Evolutionary conservation across 2,888 invertebrate species (phyloP).

Genomic region (Lycaena phlaeas): DNA sequence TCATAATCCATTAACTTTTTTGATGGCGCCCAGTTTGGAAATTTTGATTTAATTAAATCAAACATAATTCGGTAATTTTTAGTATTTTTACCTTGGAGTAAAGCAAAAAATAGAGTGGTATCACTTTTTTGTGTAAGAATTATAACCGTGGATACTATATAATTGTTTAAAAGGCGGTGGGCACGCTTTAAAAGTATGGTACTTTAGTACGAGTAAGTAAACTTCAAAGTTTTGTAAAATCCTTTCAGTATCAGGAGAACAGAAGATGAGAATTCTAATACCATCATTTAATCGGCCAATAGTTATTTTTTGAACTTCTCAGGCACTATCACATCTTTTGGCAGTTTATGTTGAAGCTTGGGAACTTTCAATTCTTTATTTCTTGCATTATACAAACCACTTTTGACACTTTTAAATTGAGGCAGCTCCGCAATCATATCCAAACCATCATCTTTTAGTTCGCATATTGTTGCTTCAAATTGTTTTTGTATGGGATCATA

Average conservation of each 20-base stretch:
- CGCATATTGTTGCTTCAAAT: conserved; percentile 5
- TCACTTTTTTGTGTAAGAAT: conserved; percentile 1
- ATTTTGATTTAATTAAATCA: conserved; percentile 8
- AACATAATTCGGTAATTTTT: conserved; percentile 9
- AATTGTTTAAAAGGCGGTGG: conserved; percentile 6
- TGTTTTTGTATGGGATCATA: conserved; percentile 7
- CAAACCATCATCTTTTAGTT: conserved; percentile 1
- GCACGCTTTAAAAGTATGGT: conserved; percentile 8
- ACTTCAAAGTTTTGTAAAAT: conserved; percentile 7
- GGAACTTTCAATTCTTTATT: conserved; percentile 5
- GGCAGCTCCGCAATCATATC: conserved; percentile 4
- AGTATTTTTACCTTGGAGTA: conserved; percentile 2
- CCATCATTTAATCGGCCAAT: conserved; percentile 4
- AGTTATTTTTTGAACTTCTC: conserved; percentile 2
- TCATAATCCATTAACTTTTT: conserved; percentile 10
- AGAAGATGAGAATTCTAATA: no score
- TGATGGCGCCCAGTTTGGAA: conserved; percentile 5
- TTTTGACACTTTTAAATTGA: background rate
- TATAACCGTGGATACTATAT: conserved; percentile 6
- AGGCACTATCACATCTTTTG: conserved; percentile 1
- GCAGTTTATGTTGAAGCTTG: conserved; percentile 3
- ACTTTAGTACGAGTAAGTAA: conserved; percentile 4
- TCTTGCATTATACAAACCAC: conserved; percentile 5
- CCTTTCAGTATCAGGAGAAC: conserved; percentile 3
- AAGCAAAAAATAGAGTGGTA: conserved; percentile 8